Evolutionary conservation across 2,113 vertebrate species (phyloP).

Genomic region (Tetrao urogallus): DNA sequence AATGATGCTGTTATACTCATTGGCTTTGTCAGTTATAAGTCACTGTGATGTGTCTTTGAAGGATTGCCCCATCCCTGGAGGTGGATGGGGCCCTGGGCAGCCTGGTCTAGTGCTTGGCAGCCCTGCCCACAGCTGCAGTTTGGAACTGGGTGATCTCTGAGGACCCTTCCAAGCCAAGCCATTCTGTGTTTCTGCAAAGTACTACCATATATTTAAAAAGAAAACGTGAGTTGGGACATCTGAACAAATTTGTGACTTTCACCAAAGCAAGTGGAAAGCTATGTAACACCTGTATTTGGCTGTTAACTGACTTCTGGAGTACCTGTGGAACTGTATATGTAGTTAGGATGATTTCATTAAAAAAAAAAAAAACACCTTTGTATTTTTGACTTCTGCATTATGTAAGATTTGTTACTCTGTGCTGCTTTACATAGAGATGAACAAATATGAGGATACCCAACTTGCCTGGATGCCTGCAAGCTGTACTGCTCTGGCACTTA

Average conservation of each 20-base stretch:
- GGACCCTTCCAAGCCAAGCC: no score
- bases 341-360: neutral
- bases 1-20: fast-evolving
- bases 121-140: no score
- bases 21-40: neutral
- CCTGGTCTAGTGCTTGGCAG: no score
- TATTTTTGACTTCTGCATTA: neutral
- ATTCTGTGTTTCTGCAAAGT: neutral
- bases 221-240: neutral
- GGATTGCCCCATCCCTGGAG: no score
- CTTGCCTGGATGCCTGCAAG: neutral
- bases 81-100: no score
- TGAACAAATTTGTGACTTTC: neutral
- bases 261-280: neutral
- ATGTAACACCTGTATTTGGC: neutral
- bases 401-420: neutral
- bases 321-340: fast-evolving
- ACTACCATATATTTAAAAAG: neutral
- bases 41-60: neutral
- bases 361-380: neutral
- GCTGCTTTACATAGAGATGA: neutral
- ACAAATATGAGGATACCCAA: neutral
- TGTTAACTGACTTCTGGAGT: neutral
- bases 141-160: no score
- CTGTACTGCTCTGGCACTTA: neutral